phyloP scores from a whole-genome alignment of 2,888 invertebrate species.

The Aporophyla lueneburgensis region DNA sequence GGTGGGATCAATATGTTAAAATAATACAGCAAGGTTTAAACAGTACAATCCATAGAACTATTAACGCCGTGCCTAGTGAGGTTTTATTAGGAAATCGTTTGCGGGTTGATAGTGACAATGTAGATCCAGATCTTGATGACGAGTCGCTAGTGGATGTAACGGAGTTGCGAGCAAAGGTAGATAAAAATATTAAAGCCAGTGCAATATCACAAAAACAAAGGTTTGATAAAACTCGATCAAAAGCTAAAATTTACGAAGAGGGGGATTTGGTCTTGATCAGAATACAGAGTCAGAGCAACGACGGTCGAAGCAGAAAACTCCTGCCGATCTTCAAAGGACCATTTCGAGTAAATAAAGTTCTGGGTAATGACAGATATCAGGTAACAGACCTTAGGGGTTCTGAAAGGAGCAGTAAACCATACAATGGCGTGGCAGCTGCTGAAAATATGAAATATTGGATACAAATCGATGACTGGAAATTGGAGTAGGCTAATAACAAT shows the following conservation, averaged over 20 bases:
- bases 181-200: slow-evolving; percentile 13
- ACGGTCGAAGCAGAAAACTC: slow-evolving; percentile 7
- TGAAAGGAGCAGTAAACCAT: neutral
- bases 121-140: neutral
- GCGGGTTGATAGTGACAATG: neutral
- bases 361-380: slow-evolving; percentile 14
- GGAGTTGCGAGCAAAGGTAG: neutral
- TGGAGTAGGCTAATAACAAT: neutral
- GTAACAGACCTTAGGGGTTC: slow-evolving; percentile 6
- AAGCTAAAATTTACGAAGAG: slow-evolving; percentile 1
- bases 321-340: slow-evolving; percentile 5
- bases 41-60: neutral
- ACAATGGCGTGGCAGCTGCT: slow-evolving; percentile 8
- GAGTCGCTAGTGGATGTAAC: slow-evolving; percentile 2
- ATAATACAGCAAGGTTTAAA: slow-evolving; percentile 7
- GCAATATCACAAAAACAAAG: slow-evolving; percentile 10
- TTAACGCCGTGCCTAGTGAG: slow-evolving; percentile 6
- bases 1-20: slow-evolving; percentile 14
- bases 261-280: slow-evolving; percentile 5
- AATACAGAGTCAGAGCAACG: slow-evolving; percentile 10
- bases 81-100: slow-evolving; percentile 39
- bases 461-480: slow-evolving; percentile 1
- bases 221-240: slow-evolving; percentile 10
- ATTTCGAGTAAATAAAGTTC: neutral
- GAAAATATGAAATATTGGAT: slow-evolving; percentile 13